Base-by-base conservation (phyloP, 2,113 vertebrate genomes). In the Pseudolaguvia tuberculata region DNA sequence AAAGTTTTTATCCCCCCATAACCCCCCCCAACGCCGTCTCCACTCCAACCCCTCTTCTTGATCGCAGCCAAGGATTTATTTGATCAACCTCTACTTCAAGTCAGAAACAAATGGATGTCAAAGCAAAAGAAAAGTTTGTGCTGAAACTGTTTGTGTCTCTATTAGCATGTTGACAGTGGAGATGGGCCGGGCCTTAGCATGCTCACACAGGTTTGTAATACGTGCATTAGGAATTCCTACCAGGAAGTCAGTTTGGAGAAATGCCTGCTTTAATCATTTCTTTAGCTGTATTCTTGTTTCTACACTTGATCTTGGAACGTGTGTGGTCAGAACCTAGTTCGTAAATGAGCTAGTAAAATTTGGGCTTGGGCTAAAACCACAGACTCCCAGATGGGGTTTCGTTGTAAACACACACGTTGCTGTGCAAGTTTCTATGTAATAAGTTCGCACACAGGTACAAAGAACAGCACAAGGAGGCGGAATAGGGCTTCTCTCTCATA, bases 331-430 rank as follows among this genome's bases (percentile, higher is more conserved):
- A 59, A 80, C 87, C 83, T 83, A 65, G 75, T 79, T 63, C 69
- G 79, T 76, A 80, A 85, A 80, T 86, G 81, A 86, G 83, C 73
- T 84, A 72, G 81, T 83, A 78, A 87, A 86, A 87, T 79, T 63
- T 80, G 67, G 62, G 83, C 82, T 87, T 87, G 67, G 85, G 80
- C 83, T 84, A 82, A 88, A 87, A 89, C 87, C 86, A 18, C 88
- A 81, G 72, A 80, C 51, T 52, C 70, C 77, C 67, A 42, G 52
- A 72, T 76, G 0, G 42, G 70, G 68, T 70, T n/a, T 62, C 45
- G n/a, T 39, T 35, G 53, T 86, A 87, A 86, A 85, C 79, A 85
- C 47, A 78, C 62, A 50, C 65, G 85, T 88, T 84, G 72, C 83
- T 78, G 85, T 83, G 85, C 78, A 78, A 74, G 76, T 39, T 65